Base-by-base conservation (phyloP, 2,113 vertebrate genomes). In the Cairina moschata region DNA sequence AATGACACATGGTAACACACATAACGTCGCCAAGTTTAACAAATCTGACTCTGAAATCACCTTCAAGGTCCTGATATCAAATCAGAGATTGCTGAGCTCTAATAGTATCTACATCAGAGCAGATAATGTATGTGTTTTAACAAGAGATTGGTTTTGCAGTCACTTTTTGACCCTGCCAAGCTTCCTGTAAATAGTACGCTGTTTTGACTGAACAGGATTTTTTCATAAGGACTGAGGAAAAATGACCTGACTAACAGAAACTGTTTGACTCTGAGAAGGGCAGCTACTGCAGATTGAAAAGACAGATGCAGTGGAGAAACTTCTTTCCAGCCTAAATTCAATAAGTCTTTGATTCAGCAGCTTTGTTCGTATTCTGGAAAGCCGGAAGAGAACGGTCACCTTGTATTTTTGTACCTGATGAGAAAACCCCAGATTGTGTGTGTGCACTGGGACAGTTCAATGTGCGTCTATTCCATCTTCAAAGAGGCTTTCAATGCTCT, bases 401-500 rank as follows among this genome's bases (percentile, higher is more conserved):
- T 96, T 95, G 74, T 94, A 71, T 84, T 92, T 91, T 94, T 92
- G 62, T 85, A 96, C 93, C 95, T 95, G 91, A 90, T 90, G 91
- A 94, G 94, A 97, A 95, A 91, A 71, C 65, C 63, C n/a, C 85
- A 67, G 80, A 96, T 94, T 96, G 92, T 97, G 13, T 93, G 76
- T 96, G 95, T 95, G 89, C 93, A 94, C 48, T 96, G 93, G 89
- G 58, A 94, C 83, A 95, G 63, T 96, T 97, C 85, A 82, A 91
- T 97, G 83, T 96, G 63, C 83, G 85, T 73, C 95, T 81, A 69
- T 90, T 92, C 67, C 80, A 23, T 72, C 96, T 96, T 97, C 93
- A 97, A 97, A 96, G 96, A 94, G 75, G 88, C 90, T 97, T 97
- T 96, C 92, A 97, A n/a, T 59, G 90, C 77, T 88, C 91, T 90